Conservation (phyloP, 2,113 vertebrate species). For the Rhinolophus ferrumequinum region DNA sequence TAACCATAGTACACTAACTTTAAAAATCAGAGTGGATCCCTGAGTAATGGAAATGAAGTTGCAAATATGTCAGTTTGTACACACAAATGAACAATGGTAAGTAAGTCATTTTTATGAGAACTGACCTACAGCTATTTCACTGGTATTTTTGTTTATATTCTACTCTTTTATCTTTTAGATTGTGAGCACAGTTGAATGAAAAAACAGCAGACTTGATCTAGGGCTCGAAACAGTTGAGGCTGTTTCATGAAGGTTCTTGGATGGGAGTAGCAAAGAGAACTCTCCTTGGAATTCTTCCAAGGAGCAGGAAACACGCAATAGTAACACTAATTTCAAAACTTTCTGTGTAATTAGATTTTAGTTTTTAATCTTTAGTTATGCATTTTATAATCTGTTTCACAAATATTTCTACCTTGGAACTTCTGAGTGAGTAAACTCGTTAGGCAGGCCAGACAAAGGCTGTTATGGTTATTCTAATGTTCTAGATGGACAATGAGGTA, state of each 20-base stretch:
- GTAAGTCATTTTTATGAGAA: slow-evolving; percentile 55
- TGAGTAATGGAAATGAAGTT: slow-evolving; percentile 40
- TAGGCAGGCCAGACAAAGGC: neutral
- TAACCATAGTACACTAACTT: slow-evolving; percentile 12
- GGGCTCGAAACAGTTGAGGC: neutral
- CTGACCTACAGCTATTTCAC: neutral
- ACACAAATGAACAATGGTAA: neutral
- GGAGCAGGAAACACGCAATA: neutral
- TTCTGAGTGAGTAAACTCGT: neutral
- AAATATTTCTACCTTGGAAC: neutral
- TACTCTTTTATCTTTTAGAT: neutral
- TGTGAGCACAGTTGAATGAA: neutral
- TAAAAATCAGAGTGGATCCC: slow-evolving; percentile 39
- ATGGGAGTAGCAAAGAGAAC: neutral
- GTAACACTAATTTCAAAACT: neutral
- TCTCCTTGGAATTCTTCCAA: neutral
- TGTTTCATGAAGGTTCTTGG: neutral
- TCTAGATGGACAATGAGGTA: neutral
- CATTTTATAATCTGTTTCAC: neutral
- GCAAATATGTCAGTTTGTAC: neutral
- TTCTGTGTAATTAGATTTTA: neutral
- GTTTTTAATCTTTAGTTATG: neutral
- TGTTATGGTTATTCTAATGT: neutral
- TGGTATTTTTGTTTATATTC: slow-evolving; percentile 35
- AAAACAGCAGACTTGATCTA: neutral